phyloP scores from a whole-genome alignment of 2,113 vertebrate genomes.

The Perognathus longimembris region DNA sequence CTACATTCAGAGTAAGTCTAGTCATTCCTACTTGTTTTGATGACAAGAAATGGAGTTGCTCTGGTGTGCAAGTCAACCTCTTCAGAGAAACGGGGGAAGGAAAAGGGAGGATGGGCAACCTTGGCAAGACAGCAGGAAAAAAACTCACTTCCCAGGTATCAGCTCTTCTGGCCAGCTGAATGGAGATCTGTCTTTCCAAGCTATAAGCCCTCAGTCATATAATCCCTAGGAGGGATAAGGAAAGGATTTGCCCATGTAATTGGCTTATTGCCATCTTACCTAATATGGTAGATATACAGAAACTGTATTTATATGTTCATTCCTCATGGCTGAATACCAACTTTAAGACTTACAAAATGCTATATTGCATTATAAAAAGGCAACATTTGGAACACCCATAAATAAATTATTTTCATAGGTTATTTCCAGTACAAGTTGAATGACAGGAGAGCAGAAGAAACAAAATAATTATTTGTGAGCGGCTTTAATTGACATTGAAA shows the following conservation, averaged over 20 bases:
- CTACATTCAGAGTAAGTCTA: not conserved
- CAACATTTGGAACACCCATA: not conserved
- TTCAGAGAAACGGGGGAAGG: not conserved
- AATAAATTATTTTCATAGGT: not conserved
- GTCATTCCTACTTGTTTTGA: not conserved
- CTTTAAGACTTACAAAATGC: not conserved
- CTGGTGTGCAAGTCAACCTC: not conserved
- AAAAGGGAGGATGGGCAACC: not conserved
- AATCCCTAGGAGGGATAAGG: conserved; percentile 55
- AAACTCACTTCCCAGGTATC: conserved; percentile 39
- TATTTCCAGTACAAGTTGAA: not conserved
- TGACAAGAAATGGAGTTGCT: conserved; percentile 47
- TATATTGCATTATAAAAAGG: not conserved
- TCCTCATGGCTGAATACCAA: not conserved
- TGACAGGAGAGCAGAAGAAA: not conserved
- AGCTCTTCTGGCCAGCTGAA: conserved; percentile 34
- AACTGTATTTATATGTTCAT: conserved; percentile 16
- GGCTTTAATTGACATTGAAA: conserved; percentile 15
- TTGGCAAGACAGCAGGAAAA: conserved; percentile 56
- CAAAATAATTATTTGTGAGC: conserved; percentile 19
- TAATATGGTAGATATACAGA: not conserved
- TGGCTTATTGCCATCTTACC: not conserved
- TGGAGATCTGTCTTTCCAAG: conserved; percentile 69
- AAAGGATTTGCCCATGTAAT: conserved; percentile 58
- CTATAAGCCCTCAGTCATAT: conserved; percentile 72